phyloP scores from a whole-genome alignment of 2,888 invertebrate genomes.

The Clanis bilineata region DNA sequence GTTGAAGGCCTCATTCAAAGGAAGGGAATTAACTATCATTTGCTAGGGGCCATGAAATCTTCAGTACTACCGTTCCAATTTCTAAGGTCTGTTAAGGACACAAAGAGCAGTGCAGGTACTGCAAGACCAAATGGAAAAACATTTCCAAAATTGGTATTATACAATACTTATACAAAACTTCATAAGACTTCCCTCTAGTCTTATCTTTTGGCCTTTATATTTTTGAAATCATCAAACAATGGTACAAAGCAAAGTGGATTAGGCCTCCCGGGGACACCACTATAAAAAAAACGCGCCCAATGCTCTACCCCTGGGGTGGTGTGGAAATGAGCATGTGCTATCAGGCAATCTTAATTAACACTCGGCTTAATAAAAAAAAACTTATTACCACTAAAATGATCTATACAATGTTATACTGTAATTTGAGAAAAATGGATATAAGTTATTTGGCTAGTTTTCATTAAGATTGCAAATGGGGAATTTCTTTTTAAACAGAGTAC shows the following conservation, averaged over 20 bases:
- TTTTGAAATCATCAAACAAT: neutral
- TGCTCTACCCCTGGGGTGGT: slow-evolving; percentile 45
- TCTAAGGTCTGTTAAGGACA: too few relatives aligned
- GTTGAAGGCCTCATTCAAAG: neutral
- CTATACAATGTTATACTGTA: too few relatives aligned
- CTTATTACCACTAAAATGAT: too few relatives aligned
- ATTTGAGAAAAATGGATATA: neutral
- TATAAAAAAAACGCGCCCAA: slow-evolving; percentile 45
- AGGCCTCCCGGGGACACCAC: slow-evolving; percentile 49
- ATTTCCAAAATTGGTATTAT: too few relatives aligned
- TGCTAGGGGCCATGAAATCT: neutral
- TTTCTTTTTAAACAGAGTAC: too few relatives aligned
- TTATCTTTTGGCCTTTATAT: neutral
- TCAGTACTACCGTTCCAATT: too few relatives aligned
- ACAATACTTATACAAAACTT: too few relatives aligned
- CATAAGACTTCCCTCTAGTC: neutral
- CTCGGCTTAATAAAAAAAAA: neutral
- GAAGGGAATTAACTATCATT: neutral
- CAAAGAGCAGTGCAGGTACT: too few relatives aligned
- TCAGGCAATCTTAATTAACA: neutral
- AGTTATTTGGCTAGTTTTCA: neutral
- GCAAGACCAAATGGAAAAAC: too few relatives aligned
- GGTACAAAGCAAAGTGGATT: slow-evolving; percentile 31
- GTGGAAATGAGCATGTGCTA: slow-evolving; percentile 38
- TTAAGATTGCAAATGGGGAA: neutral